Evolutionary conservation across 2,888 invertebrate genomes (phyloP).

Genomic region (Melieria crassipennis): DNA sequence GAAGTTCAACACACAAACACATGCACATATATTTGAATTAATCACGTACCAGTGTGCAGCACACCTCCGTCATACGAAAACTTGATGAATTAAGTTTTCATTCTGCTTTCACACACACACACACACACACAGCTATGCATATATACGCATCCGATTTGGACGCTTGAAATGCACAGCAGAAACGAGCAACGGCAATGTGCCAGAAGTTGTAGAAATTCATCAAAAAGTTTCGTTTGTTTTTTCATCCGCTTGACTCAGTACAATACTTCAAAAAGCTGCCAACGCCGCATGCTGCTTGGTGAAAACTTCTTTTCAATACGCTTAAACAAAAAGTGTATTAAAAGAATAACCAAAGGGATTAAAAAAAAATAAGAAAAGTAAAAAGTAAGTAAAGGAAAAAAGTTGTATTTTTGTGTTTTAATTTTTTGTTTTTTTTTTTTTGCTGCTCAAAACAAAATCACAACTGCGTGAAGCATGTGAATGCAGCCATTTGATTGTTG

Average conservation of each 20-base stretch:
- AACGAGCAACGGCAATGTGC: slow-evolving; percentile 7
- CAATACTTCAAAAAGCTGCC: not conserved
- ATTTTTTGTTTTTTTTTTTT: no score
- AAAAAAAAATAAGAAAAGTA: no score
- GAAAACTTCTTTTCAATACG: not conserved
- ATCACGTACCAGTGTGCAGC: not conserved
- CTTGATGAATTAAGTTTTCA: slow-evolving; percentile 30
- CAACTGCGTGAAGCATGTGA: no score
- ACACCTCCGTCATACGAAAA: not conserved
- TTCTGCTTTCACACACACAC: not conserved
- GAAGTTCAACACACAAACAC: no score
- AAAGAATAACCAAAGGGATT: no score
- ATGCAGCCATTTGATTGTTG: no score
- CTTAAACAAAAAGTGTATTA: not conserved
- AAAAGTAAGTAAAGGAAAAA: no score
- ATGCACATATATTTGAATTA: slow-evolving; percentile 2
- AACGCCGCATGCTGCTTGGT: not conserved
- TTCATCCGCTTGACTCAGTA: no score
- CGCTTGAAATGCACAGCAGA: slow-evolving; percentile 5
- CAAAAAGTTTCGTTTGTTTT: slow-evolving; percentile 25
- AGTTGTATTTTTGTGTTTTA: no score
- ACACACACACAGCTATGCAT: not conserved
- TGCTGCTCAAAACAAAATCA: no score
- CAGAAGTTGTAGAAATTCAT: slow-evolving; percentile 29
- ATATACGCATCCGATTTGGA: not conserved